phyloP scores from a whole-genome alignment of 2,888 invertebrate species.

The Drosophila pseudotalamancana region DNA sequence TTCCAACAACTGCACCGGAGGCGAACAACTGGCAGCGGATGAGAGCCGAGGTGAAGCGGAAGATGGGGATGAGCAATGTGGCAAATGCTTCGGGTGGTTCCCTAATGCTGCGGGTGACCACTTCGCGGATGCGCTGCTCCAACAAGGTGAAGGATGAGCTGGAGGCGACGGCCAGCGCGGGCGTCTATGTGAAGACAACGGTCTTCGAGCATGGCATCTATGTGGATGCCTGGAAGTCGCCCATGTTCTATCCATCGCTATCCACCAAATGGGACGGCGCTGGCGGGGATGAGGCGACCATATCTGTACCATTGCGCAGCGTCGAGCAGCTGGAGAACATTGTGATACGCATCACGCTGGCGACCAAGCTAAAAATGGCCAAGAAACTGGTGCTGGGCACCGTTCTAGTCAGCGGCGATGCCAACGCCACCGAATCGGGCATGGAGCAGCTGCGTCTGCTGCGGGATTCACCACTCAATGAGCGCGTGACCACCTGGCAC shows the following conservation, averaged over 20 bases:
- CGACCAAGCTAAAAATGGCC: slow-evolving; percentile 83
- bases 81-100: slow-evolving; percentile 44
- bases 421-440: slow-evolving; percentile 58
- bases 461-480: slow-evolving; percentile 69
- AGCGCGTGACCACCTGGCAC: slow-evolving; percentile 83
- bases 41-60: slow-evolving; percentile 81
- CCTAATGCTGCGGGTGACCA: slow-evolving; percentile 77
- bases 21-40: slow-evolving; percentile 77
- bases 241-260: slow-evolving; percentile 89
- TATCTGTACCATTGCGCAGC: slow-evolving; percentile 77
- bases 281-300: slow-evolving; percentile 82
- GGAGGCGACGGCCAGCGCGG: slow-evolving; percentile 83
- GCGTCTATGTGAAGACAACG: slow-evolving; percentile 91
- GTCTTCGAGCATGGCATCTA: slow-evolving; percentile 88
- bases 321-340: slow-evolving; percentile 79
- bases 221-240: slow-evolving; percentile 89
- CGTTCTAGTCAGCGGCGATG: slow-evolving; percentile 69
- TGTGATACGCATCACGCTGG: slow-evolving; percentile 81
- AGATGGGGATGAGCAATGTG: slow-evolving; percentile 78
- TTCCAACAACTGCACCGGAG: not conserved
- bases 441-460: slow-evolving; percentile 80
- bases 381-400: slow-evolving; percentile 84
- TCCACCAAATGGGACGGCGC: slow-evolving; percentile 89
- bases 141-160: slow-evolving; percentile 84
- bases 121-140: slow-evolving; percentile 83